A percentile compares a stretch with the other conserved stretches of the same genome.
phyloP scores from a whole-genome alignment of 2,113 vertebrate genomes.

The Pseudopipra pipra region DNA sequence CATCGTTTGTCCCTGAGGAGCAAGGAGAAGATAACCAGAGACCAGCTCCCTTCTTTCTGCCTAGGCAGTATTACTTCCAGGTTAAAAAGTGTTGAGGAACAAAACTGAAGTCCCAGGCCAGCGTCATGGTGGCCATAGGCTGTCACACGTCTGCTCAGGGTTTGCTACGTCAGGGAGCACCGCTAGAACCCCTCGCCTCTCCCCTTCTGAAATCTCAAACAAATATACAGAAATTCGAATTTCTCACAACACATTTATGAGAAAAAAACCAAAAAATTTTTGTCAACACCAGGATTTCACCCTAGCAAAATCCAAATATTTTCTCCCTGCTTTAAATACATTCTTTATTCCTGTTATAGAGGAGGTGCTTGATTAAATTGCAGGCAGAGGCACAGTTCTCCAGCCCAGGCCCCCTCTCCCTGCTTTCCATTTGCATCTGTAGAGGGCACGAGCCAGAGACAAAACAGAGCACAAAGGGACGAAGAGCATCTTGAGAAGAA shows the following conservation, averaged over 20 bases:
- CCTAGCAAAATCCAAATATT: not conserved
- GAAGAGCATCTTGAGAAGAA: not conserved
- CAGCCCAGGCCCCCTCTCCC: not conserved
- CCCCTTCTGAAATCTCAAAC: not conserved
- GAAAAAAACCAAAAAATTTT: not conserved
- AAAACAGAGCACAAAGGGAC: not conserved
- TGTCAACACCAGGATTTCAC: not conserved
- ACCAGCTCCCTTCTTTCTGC: not conserved
- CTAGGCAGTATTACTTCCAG: not conserved
- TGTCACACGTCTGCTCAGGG: rapidly evolving
- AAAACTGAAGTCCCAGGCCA: not conserved
- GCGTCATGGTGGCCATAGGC: rapidly evolving
- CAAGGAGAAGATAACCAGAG: not conserved
- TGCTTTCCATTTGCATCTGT: rapidly evolving
- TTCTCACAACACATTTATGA: not conserved
- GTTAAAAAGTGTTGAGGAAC: not conserved
- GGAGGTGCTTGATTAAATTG: not conserved
- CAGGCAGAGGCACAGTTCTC: not conserved
- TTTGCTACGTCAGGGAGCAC: rapidly evolving
- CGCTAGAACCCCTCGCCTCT: rapidly evolving
- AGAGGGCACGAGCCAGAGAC: not conserved
- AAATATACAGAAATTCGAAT: not conserved
- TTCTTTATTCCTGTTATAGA: not conserved
- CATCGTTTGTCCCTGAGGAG: not conserved
- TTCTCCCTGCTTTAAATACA: not conserved